phyloP scores from a whole-genome alignment of 2,113 vertebrate genomes.

The Kryptolebias marmoratus region DNA sequence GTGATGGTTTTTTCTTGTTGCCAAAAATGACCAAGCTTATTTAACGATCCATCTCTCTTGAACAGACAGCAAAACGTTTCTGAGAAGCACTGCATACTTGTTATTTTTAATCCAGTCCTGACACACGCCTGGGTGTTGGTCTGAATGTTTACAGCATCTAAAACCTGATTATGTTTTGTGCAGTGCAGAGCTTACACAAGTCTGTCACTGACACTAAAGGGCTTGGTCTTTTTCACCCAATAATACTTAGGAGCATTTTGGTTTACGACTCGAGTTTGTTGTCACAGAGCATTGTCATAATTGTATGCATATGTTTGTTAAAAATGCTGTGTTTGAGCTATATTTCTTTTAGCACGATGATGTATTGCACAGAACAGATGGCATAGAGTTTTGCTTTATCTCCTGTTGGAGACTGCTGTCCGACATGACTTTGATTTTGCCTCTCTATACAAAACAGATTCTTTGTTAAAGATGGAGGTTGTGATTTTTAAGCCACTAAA shows the following conservation, averaged over 20 bases:
- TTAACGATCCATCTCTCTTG: background rate
- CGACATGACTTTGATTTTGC: background rate
- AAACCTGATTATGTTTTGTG: no score
- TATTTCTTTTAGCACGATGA: slow-evolving; percentile 4
- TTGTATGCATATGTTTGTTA: background rate
- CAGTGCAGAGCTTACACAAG: background rate
- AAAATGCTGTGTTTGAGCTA: background rate
- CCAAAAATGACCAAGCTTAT: background rate
- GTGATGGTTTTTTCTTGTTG: background rate
- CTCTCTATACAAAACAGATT: background rate
- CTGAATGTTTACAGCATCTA: background rate
- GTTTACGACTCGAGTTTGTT: background rate
- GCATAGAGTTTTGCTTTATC: slow-evolving; percentile 6
- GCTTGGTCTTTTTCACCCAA: background rate
- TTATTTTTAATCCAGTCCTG: background rate
- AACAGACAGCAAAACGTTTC: background rate
- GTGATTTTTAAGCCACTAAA: background rate
- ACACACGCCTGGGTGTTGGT: background rate
- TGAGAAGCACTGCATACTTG: no score
- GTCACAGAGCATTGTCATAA: background rate
- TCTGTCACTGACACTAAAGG: background rate
- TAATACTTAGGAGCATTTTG: background rate
- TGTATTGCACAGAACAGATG: background rate
- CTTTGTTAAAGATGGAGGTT: background rate
- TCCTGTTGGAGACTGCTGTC: slow-evolving; percentile 1